These are phyloP conservation scores for Phasia obesa DNA, from an alignment of 2,888 invertebrate species.

Conservation along the genomic window DNA sequence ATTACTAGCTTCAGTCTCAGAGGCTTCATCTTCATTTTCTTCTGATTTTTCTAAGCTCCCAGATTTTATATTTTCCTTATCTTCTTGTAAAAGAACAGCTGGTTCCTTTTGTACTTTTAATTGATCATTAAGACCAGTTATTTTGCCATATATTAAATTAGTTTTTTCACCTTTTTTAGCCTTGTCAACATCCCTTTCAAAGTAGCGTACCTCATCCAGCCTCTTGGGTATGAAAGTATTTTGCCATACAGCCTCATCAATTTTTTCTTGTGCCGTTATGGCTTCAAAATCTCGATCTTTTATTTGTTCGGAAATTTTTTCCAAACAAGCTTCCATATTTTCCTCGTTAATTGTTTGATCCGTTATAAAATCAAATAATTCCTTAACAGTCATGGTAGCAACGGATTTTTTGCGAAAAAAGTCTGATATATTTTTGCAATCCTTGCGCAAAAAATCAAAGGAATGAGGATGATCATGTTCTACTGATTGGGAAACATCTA, in stretches of 20 bases:
- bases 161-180: constrained; percentile 89
- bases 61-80: constrained; percentile 62
- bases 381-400: constrained; percentile 94
- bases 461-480: constrained; percentile 99
- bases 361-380: constrained; percentile 97
- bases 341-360: constrained; percentile 92
- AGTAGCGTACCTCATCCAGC: constrained; percentile 91
- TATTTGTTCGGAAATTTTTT: constrained; percentile 87
- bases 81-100: constrained; percentile 83
- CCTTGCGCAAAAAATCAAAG: constrained; percentile 95
- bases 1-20: constrained; percentile 65
- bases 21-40: constrained; percentile 43
- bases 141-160: constrained; percentile 92
- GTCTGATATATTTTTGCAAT: constrained; percentile 95
- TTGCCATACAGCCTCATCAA: constrained; percentile 97
- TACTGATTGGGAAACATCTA: constrained; percentile 99
- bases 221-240: constrained; percentile 96
- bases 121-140: constrained; percentile 92
- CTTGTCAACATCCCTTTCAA: constrained; percentile 92
- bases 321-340: constrained; percentile 91
- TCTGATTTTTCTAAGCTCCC: neutral
- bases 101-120: constrained; percentile 89
- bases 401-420: constrained; percentile 95
- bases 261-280: constrained; percentile 88
- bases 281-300: constrained; percentile 86